Conservation (phyloP, 2,113 vertebrate species). For the Taurulus bubalis region DNA sequence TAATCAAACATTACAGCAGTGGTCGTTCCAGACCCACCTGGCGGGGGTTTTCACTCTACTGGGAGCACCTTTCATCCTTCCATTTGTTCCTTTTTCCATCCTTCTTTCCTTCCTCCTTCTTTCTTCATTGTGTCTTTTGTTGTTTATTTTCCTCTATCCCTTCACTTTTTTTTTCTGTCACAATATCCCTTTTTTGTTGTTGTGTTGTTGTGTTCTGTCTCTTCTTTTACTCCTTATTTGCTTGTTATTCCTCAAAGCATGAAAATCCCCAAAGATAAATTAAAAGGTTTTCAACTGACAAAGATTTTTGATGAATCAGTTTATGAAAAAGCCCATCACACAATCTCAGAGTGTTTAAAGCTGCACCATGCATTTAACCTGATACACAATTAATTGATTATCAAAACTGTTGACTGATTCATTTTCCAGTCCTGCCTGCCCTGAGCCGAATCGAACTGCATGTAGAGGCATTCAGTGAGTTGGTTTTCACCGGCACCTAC, state of each 20-base stretch:
- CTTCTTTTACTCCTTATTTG: neutral
- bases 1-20: no score
- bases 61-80: neutral
- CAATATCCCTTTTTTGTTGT: neutral
- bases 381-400: neutral
- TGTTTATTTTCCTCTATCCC: neutral
- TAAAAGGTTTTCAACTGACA: neutral
- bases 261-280: no score
- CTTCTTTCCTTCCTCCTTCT: neutral
- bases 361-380: neutral
- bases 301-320: neutral
- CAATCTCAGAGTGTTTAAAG: neutral
- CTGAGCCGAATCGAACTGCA: no score
- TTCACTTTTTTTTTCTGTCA: neutral
- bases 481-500: constrained; percentile 20
- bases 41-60: neutral
- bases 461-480: constrained; percentile 8
- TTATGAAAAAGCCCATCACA: neutral
- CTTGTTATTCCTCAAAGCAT: neutral
- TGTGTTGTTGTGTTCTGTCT: neutral
- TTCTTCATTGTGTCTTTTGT: neutral
- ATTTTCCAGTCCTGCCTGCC: no score
- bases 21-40: neutral
- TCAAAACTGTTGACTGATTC: neutral
- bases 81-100: neutral